Evolutionary conservation across 2,888 invertebrate species (phyloP).

Genomic region (Cyaniris semiargus): DNA sequence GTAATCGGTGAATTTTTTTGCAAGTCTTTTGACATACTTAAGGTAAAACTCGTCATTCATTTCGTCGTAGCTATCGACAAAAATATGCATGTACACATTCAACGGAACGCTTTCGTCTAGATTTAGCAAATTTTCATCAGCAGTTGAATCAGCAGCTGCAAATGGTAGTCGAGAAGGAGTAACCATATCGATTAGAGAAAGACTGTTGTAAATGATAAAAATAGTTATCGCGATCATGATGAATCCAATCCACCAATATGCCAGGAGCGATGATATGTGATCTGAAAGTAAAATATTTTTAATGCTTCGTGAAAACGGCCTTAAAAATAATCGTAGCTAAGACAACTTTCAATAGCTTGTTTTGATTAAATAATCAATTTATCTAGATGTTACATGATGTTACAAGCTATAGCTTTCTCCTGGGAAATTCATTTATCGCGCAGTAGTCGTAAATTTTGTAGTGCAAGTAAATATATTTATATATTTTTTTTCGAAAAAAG

Average conservation of each 20-base stretch:
- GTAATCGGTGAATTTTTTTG: slow-evolving; percentile 55
- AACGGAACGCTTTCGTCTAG: slow-evolving; percentile 39
- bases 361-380: background rate
- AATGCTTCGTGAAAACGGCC: background rate
- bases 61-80: slow-evolving; percentile 52
- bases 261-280: slow-evolving; percentile 61
- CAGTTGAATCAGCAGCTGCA: slow-evolving; percentile 41
- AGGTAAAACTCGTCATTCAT: slow-evolving; percentile 54
- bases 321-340: background rate
- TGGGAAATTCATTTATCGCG: too few relatives aligned
- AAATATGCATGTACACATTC: slow-evolving; percentile 62
- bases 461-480: too few relatives aligned
- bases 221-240: slow-evolving; percentile 63
- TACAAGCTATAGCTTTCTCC: too few relatives aligned
- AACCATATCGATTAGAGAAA: slow-evolving; percentile 53
- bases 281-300: slow-evolving; percentile 52
- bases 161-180: slow-evolving; percentile 48
- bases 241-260: slow-evolving; percentile 67
- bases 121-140: slow-evolving; percentile 39
- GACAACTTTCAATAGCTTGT: background rate
- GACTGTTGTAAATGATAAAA: slow-evolving; percentile 63
- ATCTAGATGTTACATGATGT: too few relatives aligned
- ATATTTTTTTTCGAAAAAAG: too few relatives aligned
- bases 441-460: too few relatives aligned
- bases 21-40: slow-evolving; percentile 56